phyloP scores from a whole-genome alignment of 2,113 vertebrate species.

The Probosciger aterrimus region DNA sequence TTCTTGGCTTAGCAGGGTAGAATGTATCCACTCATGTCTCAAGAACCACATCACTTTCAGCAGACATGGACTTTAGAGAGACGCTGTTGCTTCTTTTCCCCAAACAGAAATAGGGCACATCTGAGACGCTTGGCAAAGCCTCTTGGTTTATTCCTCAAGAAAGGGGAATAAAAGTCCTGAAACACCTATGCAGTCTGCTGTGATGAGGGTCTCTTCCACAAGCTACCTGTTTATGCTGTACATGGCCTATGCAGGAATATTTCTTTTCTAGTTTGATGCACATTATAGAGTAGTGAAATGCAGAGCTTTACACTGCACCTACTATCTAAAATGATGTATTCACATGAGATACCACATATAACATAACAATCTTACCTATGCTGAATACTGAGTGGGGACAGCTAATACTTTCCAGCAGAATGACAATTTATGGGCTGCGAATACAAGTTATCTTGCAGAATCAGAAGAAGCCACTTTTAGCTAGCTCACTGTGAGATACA shows the following conservation, averaged over 20 bases:
- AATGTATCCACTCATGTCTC: background rate
- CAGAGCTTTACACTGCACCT: background rate
- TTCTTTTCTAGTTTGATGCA: background rate
- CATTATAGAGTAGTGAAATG: background rate
- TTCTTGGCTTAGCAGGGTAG: background rate
- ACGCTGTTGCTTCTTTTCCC: background rate
- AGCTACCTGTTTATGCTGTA: background rate
- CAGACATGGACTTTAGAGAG: background rate
- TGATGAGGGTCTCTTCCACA: background rate
- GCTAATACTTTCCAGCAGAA: background rate
- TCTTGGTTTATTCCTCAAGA: background rate
- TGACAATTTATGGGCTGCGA: background rate
- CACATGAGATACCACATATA: background rate
- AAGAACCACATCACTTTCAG: background rate
- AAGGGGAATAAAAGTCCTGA: background rate
- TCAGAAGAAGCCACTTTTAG: background rate
- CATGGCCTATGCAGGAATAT: background rate
- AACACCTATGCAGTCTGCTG: background rate
- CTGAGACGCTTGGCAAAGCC: background rate
- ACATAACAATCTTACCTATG: background rate
- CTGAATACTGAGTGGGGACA: background rate
- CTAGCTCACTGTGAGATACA: background rate
- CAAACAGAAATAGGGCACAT: background rate
- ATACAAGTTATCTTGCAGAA: background rate
- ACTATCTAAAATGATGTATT: background rate